Conservation (phyloP, 2,113 vertebrate species). For the Grammomys surdaster region DNA sequence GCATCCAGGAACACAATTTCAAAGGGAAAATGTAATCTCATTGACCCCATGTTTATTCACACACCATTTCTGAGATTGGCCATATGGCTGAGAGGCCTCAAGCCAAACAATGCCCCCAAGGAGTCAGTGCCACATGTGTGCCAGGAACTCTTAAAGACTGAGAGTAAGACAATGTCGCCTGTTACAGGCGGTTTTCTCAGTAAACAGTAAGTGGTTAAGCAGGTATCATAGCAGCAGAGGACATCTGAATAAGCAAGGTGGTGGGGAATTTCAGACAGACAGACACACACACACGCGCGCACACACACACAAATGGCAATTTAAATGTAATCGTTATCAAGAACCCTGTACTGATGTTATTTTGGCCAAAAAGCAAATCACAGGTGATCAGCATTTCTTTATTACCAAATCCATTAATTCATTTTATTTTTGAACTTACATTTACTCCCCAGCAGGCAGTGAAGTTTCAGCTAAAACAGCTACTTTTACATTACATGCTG, state of each 20-base stretch:
- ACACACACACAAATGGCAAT: constrained; percentile 48
- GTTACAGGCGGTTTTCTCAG: constrained; percentile 84
- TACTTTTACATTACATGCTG: not conserved
- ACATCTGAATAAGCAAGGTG: constrained; percentile 72
- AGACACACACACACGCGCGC: not conserved
- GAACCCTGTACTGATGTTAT: not conserved
- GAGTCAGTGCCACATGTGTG: constrained; percentile 80
- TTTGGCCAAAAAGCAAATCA: constrained; percentile 59
- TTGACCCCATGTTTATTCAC: constrained; percentile 30
- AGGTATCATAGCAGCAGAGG: constrained; percentile 78
- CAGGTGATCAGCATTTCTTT: not conserved
- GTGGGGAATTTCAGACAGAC: not conserved
- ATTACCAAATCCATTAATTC: constrained; percentile 47
- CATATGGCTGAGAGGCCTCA: constrained; percentile 82
- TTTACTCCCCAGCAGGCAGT: constrained; percentile 32
- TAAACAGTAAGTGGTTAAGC: constrained; percentile 87
- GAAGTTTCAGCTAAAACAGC: not conserved
- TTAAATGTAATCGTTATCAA: constrained; percentile 75
- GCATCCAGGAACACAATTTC: constrained; percentile 43
- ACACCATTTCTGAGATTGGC: constrained; percentile 36
- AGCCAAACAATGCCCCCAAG: constrained; percentile 81
- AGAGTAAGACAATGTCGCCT: constrained; percentile 85
- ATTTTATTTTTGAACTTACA: constrained; percentile 55
- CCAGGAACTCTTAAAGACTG: constrained; percentile 79
- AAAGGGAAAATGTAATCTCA: constrained; percentile 35